Evolutionary conservation across 2,113 vertebrate genomes (phyloP), one percentile per base, ranked within the genome.

Genomic region (Columba livia): DNA sequence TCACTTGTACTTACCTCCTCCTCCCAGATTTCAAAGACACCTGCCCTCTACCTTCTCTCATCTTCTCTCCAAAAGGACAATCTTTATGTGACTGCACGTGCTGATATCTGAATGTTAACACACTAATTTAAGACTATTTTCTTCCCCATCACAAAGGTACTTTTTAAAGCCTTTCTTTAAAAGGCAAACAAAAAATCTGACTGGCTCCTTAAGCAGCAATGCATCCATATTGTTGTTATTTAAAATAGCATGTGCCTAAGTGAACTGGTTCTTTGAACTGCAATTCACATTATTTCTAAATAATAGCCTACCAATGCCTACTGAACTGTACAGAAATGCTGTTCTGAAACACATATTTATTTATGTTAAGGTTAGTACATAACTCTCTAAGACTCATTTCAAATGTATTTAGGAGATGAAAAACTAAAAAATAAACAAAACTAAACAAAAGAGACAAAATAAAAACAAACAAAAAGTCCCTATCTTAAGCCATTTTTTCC

Each of bases 221-320:
- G 38, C 25, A 71, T 32, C 66, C 5, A 38, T 47, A 50, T 17
- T 89, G 32, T 12, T 58, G 31, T 50, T 79, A 81, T 56, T 88
- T 96, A 83, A 70, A 56, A n/a, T 12, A 79, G 18, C 0, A 1
- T 54, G 50, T 71, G 54, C 34, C 47, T 65, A 81, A 36, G 42
- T 51, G 67, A 93, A 80, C 57, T 0, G 1, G 15, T 79, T 81
- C 80, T 89, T 82, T 93, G 79, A 86, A 93, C 48, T 61, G 50
- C 24, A 80, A 66, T 93, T 85, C 53, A 65, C 28, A 48, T 79
- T 64, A 93, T 91, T 95, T 91, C 66, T 79, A 71, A 88, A 93
- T 75, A 92, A 89, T 60, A 91, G 54, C 54, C n/a, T 77, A 95
- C 72, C 0, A 0, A 81, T 82, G 62, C 34, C 84, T 81, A 81